These are phyloP conservation scores for Caenorhabditis angaria DNA, from an alignment of 2,888 invertebrate species.

Conservation along the genomic window DNA sequence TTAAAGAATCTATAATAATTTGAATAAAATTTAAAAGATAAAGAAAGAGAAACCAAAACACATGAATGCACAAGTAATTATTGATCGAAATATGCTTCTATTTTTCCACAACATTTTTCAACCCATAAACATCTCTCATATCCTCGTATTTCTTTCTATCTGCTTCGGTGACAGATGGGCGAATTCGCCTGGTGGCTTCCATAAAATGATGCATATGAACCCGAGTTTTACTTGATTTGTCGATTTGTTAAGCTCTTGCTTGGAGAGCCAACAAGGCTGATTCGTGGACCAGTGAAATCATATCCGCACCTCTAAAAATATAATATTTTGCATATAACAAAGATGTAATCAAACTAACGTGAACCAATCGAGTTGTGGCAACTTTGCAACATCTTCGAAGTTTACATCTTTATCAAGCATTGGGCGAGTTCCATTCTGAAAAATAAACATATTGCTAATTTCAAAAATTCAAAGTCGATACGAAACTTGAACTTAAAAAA, in stretches of 20 bases:
- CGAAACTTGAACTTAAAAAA: background rate
- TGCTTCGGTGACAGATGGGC: constrained; percentile 82
- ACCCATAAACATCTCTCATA: constrained; percentile 53
- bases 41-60: no score
- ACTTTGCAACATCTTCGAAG: constrained; percentile 79
- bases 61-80: no score
- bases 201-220: constrained; percentile 45
- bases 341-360: constrained; percentile 76
- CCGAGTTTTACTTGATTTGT: constrained; percentile 22
- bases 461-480: constrained; percentile 14
- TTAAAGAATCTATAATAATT: no score
- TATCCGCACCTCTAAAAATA: constrained; percentile 83
- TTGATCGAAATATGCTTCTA: no score
- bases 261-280: constrained; percentile 85
- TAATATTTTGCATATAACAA: background rate
- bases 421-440: constrained; percentile 84
- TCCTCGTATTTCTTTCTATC: constrained; percentile 82
- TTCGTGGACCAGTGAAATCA: constrained; percentile 87
- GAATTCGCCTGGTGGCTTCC: constrained; percentile 81
- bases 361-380: constrained; percentile 81
- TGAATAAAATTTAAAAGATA: no score
- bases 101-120: constrained; percentile 25
- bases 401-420: constrained; percentile 82
- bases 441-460: no score
- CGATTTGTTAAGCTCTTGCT: constrained; percentile 77